These are phyloP conservation scores for Diprion similis DNA, from an alignment of 1,140 invertebrate species.

Conservation along the genomic window DNA sequence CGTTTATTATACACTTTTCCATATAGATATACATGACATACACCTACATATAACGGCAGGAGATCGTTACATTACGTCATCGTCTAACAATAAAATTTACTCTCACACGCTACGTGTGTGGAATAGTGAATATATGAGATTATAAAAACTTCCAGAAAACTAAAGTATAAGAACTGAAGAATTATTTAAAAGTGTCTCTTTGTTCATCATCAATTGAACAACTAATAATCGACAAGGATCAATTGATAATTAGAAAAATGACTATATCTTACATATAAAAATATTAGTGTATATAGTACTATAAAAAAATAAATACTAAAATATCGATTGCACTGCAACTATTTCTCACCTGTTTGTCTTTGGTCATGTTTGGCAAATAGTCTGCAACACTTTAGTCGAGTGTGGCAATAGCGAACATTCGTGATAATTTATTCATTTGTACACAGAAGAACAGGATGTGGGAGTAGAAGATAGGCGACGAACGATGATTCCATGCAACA, in stretches of 20 bases:
- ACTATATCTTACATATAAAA: constrained; percentile 6
- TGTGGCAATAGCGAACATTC: background rate
- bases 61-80: constrained; percentile 1
- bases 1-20: too few relatives aligned
- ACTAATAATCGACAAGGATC: too few relatives aligned
- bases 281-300: too few relatives aligned
- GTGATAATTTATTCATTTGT: background rate
- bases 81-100: constrained; percentile 2
- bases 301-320: too few relatives aligned
- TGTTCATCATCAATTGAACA: too few relatives aligned
- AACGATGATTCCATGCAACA: background rate
- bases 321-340: too few relatives aligned
- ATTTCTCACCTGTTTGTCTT: constrained; percentile 55
- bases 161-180: too few relatives aligned
- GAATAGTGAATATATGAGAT: too few relatives aligned
- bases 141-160: too few relatives aligned
- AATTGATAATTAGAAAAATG: background rate
- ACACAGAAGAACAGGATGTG: constrained; percentile 1
- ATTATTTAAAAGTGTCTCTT: too few relatives aligned
- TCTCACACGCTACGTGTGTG: background rate
- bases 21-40: too few relatives aligned
- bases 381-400: background rate
- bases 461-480: background rate
- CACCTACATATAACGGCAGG: too few relatives aligned
- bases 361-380: constrained; percentile 51